Percentiles rank a stretch among this genome's conserved stretches.
Evolutionary conservation across 2,888 invertebrate genomes (phyloP).

Genomic region (Miltochrista miniata): DNA sequence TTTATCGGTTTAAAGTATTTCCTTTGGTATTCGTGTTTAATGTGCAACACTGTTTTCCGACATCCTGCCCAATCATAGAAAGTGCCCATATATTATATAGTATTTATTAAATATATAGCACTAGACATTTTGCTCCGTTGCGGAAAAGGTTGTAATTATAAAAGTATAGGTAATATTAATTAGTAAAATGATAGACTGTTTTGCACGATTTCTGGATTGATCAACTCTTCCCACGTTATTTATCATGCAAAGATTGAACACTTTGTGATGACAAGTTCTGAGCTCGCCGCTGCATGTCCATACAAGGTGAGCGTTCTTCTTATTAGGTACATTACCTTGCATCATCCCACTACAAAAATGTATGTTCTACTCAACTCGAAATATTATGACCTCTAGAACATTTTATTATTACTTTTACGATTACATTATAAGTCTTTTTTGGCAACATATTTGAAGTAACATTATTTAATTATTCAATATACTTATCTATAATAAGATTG

Average conservation of each 20-base stretch:
- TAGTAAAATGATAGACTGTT: constrained; percentile 80
- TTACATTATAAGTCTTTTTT: constrained; percentile 81
- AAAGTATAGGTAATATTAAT: constrained; percentile 72
- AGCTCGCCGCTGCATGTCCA: constrained; percentile 45
- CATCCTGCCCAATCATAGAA: constrained; percentile 61
- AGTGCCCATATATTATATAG: constrained; percentile 67
- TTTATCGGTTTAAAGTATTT: constrained; percentile 24
- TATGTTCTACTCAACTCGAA: constrained; percentile 72
- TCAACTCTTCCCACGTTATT: constrained; percentile 48
- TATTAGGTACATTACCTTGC: constrained; percentile 53
- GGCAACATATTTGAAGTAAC: constrained; percentile 82
- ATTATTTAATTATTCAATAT: constrained; percentile 84
- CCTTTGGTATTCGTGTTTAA: constrained; percentile 21
- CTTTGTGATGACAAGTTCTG: constrained; percentile 69
- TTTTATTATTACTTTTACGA: constrained; percentile 80
- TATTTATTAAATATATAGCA: constrained; percentile 69
- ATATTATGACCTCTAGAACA: constrained; percentile 77
- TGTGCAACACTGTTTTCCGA: constrained; percentile 52
- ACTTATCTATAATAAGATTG: constrained; percentile 81
- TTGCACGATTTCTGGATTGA: constrained; percentile 73
- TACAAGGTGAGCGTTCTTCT: constrained; percentile 45
- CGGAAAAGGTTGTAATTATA: constrained; percentile 81
- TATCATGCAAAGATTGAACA: constrained; percentile 49
- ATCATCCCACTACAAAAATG: constrained; percentile 54
- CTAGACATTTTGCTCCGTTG: constrained; percentile 78